These are phyloP conservation scores for Apostichopus californicus DNA, from an alignment of 35 echinoderm and acorn worm genomes.

Conservation along the genomic window DNA sequence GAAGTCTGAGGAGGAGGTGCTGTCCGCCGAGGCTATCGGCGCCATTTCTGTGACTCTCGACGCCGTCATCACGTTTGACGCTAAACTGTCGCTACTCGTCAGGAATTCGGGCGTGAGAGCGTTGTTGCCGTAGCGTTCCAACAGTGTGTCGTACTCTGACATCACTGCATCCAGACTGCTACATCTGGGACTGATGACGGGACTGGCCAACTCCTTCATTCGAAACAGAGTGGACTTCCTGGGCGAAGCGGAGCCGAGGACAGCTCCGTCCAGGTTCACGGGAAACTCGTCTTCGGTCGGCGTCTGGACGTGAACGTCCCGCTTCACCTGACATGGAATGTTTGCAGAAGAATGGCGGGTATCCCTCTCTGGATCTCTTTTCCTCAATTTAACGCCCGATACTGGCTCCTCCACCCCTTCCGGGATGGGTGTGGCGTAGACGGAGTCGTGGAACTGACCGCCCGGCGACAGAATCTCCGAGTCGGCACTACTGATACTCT, in stretches of 20 bases:
- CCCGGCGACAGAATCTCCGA: constrained; percentile 48
- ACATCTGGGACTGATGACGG: constrained; percentile 48
- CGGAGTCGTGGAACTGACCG: constrained; percentile 8
- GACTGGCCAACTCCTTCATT: neutral
- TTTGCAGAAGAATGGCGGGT: neutral
- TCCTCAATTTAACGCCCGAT: constrained; percentile 19
- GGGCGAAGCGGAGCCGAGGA: constrained; percentile 24
- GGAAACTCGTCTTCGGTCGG: constrained; percentile 33
- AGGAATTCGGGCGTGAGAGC: constrained; percentile 84
- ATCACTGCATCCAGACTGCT: constrained; percentile 87
- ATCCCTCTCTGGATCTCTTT: neutral
- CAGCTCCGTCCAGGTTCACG: constrained; percentile 19
- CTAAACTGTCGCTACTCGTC: constrained; percentile 61
- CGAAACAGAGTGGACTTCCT: constrained; percentile 32
- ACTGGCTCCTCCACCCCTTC: neutral
- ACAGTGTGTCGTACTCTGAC: constrained; percentile 84
- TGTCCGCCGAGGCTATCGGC: constrained; percentile 33
- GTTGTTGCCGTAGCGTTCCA: constrained; percentile 84
- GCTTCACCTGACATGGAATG: neutral
- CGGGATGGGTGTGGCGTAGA: constrained; percentile 1
- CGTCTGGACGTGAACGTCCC: constrained; percentile 16
- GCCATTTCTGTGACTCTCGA: neutral
- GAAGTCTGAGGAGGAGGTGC: constrained; percentile 26
- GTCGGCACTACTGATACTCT: constrained; percentile 79
- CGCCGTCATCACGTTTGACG: neutral